A percentile compares a stretch with the other conserved stretches of the same genome.
phyloP scores from a whole-genome alignment of 2,888 invertebrate genomes.

The Coronaproctus castanopsis region DNA sequence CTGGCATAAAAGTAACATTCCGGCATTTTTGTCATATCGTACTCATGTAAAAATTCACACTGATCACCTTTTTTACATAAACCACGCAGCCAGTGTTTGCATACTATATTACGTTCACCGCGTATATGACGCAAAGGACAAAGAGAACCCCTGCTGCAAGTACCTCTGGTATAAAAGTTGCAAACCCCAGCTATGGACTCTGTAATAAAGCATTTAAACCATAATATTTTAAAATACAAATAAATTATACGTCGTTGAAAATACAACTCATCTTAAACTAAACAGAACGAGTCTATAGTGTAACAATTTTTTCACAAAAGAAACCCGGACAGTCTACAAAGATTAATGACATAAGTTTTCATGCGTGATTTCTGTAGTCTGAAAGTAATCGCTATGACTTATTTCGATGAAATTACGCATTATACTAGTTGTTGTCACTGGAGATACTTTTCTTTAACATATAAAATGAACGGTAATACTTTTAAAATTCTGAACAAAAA shows the following conservation, averaged over 20 bases:
- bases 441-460: no score
- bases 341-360: no score
- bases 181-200: constrained; percentile 94
- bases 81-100: constrained; percentile 98
- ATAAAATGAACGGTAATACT: no score
- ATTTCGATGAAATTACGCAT: no score
- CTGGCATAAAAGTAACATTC: constrained; percentile 99
- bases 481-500: no score
- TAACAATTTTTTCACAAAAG: no score
- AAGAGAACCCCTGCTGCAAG: constrained; percentile 67
- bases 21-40: constrained; percentile 99
- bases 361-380: no score
- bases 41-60: constrained; percentile 98
- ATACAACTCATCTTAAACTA: not conserved
- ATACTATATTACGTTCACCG: constrained; percentile 93
- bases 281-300: no score
- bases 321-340: no score
- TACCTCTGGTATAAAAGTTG: constrained; percentile 54
- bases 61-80: constrained; percentile 99
- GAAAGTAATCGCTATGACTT: no score
- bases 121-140: constrained; percentile 95
- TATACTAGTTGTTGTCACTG: no score
- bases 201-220: constrained; percentile 28
- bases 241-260: constrained; percentile 2
- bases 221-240: constrained; percentile 8